Evolutionary conservation across 2,113 vertebrate genomes (phyloP), one percentile per base, ranked within the genome.

Genomic region (Plestiodon gilberti): DNA sequence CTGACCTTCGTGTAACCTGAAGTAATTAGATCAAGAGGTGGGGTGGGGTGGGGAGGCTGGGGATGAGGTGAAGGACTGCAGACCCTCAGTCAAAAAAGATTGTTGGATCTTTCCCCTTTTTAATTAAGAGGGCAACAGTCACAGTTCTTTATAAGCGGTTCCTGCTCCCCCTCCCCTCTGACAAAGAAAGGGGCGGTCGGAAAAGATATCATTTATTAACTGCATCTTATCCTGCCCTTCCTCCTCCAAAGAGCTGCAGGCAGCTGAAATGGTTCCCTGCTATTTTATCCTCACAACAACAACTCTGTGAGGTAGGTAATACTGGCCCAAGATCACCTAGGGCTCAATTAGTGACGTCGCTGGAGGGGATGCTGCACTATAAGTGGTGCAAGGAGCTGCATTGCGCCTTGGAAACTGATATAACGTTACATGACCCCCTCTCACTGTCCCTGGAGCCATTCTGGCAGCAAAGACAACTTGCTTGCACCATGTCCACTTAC

Each of bases 181-280:
- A 25, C 59, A 57, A n/a, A 70, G 77, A 35, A 59, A 40, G 52
- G 52, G 33, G 9, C 30, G n/a, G 25, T 55, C 74, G 57, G 11
- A 62, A 86, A 80, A 43, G 61, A 77, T 86, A 86, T 73, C 64
- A 52, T 23, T 35, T 55, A 85, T 38, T 69, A 69, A 78, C 78
- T 64, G 35, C n/a, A 13, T 81, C 48, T 65, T 64, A 76, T 48
- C 25, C 59, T 33, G 40, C 30, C 28, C 30, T 84, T 76, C 48
- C 40, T 81, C 48, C 40, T 81, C 25, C 59, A 52, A 55, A 48
- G 57, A 62, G n/a, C 6, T 38, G 23, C 23, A 3, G 40, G 14
- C 11, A 15, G 52, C 8, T 69, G 25, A 35, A 40, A 35, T n/a
- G 7, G 33, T n/a, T 70, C 23, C 5, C 5, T 55, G 76, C 20